phyloP scores from a whole-genome alignment of 2,797 vertebrate species.

The Crax fasciolata region DNA sequence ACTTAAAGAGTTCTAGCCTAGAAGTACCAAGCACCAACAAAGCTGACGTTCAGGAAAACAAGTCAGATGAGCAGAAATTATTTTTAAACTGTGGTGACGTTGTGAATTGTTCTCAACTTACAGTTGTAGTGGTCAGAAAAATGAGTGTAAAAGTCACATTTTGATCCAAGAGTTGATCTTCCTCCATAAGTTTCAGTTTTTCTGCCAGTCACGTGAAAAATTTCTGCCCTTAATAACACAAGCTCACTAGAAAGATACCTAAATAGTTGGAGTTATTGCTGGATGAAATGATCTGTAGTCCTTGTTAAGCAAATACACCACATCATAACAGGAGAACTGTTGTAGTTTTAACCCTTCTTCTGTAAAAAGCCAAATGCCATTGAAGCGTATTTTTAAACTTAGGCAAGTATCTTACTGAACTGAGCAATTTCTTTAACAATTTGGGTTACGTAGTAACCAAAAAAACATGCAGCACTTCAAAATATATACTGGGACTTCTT shows the following conservation, averaged over 20 bases:
- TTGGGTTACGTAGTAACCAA: not conserved
- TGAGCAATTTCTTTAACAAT: not conserved
- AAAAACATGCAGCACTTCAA: not conserved
- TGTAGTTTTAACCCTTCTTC: not conserved
- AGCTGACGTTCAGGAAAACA: rapidly evolving
- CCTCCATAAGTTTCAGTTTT: not conserved
- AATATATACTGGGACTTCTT: not conserved
- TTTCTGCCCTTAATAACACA: not conserved
- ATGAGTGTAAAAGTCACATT: rapidly evolving
- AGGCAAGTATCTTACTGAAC: not conserved
- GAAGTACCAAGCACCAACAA: rapidly evolving
- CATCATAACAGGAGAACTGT: not conserved
- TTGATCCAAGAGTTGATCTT: not conserved
- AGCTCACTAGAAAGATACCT: not conserved
- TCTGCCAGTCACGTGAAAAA: not conserved
- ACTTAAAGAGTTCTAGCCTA: not conserved
- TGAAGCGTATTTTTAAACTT: not conserved
- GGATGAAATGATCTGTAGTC: not conserved
- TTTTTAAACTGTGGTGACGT: not conserved
- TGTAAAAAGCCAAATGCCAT: rapidly evolving
- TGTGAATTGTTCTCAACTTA: not conserved
- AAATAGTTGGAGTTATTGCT: not conserved
- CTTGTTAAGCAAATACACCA: not conserved
- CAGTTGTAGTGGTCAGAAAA: not conserved
- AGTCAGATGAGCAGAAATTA: not conserved